Evolutionary conservation across 92 coral and sea anemone species (phyloP).

Genomic region (Zoanthus gigantus): DNA sequence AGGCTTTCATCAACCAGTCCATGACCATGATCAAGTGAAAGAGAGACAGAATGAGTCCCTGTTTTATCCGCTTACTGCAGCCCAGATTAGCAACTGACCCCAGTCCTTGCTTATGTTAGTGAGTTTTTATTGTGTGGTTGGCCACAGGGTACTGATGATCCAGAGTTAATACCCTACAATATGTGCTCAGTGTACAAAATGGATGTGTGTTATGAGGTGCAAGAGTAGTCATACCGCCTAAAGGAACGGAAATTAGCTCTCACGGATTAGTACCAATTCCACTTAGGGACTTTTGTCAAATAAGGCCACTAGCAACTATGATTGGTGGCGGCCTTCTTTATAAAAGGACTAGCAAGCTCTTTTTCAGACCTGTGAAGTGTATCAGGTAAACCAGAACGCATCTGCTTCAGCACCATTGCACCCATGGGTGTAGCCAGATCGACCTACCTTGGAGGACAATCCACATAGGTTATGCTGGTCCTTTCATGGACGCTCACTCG

Average conservation of each 20-base stretch:
- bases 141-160: slow-evolving; percentile 34
- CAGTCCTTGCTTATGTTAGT: slow-evolving; percentile 42
- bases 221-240: slow-evolving; percentile 46
- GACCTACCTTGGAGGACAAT: slow-evolving; percentile 44
- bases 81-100: slow-evolving; percentile 48
- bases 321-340: slow-evolving; percentile 46
- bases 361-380: slow-evolving; percentile 35
- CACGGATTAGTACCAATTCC: slow-evolving; percentile 42
- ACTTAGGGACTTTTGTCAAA: slow-evolving; percentile 39
- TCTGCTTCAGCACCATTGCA: slow-evolving; percentile 41
- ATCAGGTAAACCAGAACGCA: slow-evolving; percentile 39
- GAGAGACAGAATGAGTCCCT: too few species aligned
- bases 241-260: slow-evolving; percentile 22
- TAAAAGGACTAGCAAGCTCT: slow-evolving; percentile 37
- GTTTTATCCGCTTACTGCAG: slow-evolving; percentile 45
- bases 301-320: slow-evolving; percentile 37
- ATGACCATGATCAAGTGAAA: too few species aligned
- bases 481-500: slow-evolving; percentile 56
- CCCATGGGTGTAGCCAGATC: slow-evolving; percentile 58
- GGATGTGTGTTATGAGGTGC: too few species aligned
- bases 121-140: slow-evolving; percentile 47
- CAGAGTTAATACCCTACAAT: slow-evolving; percentile 31
- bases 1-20: too few species aligned
- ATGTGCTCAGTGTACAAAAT: background rate
- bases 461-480: slow-evolving; percentile 48